phyloP scores from a whole-genome alignment of 2,797 vertebrate genomes.

The Ceyx erithaca region DNA sequence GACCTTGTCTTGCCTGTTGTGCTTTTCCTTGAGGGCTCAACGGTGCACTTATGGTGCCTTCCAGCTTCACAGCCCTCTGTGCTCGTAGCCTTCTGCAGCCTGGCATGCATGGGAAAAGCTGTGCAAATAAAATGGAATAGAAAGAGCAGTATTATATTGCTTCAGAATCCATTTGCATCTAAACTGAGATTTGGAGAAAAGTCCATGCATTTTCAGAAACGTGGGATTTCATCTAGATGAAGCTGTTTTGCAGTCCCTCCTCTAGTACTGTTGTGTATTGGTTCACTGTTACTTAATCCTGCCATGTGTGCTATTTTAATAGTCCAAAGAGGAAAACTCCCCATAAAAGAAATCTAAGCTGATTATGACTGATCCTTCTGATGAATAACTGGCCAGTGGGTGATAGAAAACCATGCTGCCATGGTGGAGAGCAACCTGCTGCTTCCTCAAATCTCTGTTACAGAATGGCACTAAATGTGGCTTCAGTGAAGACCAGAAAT shows the following conservation, averaged over 20 bases:
- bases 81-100: not conserved
- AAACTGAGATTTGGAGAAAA: not conserved
- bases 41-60: not conserved
- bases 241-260: not conserved
- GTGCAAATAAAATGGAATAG: not conserved
- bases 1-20: not conserved
- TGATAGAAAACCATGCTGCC: not conserved
- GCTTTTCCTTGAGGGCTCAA: not conserved
- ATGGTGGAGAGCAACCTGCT: not conserved
- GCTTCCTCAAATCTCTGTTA: not conserved
- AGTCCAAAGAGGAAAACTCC: not conserved
- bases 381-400: not conserved
- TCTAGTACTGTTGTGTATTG: not conserved
- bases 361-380: not conserved
- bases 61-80: not conserved
- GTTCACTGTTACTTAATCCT: not conserved
- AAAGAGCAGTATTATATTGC: not conserved
- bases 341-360: not conserved
- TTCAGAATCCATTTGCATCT: not conserved
- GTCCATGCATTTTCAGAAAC: not conserved
- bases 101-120: not conserved
- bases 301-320: not conserved
- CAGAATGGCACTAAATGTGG: accelerated
- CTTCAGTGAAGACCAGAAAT: not conserved
- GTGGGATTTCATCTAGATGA: not conserved